Conservation (phyloP, 2,113 vertebrate genomes). For the Entomyzon cyanotis region DNA sequence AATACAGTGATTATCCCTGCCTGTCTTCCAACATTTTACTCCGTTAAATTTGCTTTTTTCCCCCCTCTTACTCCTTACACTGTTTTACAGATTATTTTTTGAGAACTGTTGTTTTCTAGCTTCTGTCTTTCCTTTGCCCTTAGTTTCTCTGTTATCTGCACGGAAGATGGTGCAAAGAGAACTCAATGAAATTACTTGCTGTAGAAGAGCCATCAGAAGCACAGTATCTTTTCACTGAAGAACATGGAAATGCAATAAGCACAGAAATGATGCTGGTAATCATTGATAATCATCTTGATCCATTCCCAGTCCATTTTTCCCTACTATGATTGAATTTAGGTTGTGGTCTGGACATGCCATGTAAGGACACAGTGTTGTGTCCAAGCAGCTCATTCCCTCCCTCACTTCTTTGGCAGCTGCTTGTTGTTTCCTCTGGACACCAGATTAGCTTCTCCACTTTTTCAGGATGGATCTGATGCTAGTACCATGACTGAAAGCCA, state of each 20-base stretch:
- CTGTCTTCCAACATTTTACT: background rate
- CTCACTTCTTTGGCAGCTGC: background rate
- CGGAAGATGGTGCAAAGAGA: background rate
- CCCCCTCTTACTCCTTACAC: background rate
- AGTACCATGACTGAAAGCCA: background rate
- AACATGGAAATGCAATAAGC: background rate
- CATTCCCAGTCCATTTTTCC: background rate
- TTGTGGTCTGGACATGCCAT: background rate
- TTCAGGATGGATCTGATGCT: background rate
- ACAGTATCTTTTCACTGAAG: background rate
- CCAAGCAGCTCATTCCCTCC: background rate
- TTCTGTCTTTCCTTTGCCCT: background rate
- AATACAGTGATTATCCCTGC: background rate
- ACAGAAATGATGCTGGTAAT: background rate
- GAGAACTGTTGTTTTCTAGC: background rate
- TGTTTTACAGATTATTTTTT: background rate
- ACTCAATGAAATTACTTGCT: background rate
- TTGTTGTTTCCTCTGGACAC: background rate
- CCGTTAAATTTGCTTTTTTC: background rate
- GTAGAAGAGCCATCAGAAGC: background rate
- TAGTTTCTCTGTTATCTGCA: background rate
- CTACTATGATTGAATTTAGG: background rate
- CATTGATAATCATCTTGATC: background rate
- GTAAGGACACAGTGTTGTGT: background rate
- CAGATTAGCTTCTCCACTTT: background rate